Evolutionary conservation across 2,888 invertebrate species (phyloP).

Genomic region (Dione vanillae): DNA sequence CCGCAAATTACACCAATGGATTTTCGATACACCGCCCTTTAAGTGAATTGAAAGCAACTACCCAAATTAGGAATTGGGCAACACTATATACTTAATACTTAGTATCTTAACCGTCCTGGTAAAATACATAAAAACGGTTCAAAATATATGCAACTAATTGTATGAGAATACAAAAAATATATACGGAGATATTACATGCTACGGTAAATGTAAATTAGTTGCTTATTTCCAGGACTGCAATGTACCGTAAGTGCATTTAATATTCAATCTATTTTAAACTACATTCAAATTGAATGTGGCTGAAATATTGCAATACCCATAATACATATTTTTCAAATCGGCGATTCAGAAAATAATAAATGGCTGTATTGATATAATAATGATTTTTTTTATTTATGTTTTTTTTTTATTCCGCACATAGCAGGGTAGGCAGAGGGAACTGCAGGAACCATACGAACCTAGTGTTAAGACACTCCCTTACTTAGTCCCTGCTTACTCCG

Average conservation of each 20-base stretch:
- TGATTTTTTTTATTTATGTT: no score
- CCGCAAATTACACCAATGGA: constrained; percentile 79
- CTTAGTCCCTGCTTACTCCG: no score
- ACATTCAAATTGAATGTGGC: constrained; percentile 27
- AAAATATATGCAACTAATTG: neutral
- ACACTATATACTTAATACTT: neutral
- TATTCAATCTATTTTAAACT: constrained; percentile 27
- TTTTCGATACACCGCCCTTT: constrained; percentile 77
- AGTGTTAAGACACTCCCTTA: no score
- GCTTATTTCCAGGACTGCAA: constrained; percentile 12
- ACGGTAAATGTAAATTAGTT: constrained; percentile 8
- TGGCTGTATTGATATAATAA: neutral
- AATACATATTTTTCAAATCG: neutral
- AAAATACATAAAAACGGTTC: no score
- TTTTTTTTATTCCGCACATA: no score
- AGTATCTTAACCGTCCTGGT: no score
- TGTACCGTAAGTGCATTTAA: constrained; percentile 27
- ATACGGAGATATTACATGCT: neutral
- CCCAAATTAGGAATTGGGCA: constrained; percentile 40
- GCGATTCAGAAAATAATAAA: neutral
- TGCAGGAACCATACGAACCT: no score
- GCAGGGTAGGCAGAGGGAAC: no score
- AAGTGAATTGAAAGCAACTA: constrained; percentile 52
- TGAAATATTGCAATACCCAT: neutral
- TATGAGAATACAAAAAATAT: neutral